A percentile compares a stretch with the other conserved stretches of the same genome.
These are phyloP conservation scores for Agriopis aurantiaria DNA, from an alignment of 2,888 invertebrate genomes.

Conservation along the genomic window DNA sequence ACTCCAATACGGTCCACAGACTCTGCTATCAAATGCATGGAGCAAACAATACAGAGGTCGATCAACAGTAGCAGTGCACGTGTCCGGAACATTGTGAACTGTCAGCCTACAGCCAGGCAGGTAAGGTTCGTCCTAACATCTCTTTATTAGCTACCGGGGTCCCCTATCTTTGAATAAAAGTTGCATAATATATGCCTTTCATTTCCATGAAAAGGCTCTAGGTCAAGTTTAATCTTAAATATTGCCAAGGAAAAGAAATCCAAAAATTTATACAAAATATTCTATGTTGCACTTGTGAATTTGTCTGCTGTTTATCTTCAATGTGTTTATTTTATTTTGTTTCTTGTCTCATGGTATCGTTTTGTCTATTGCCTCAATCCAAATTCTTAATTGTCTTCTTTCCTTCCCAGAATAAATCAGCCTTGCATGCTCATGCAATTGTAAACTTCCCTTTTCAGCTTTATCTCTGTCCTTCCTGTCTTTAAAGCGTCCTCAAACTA, in stretches of 20 bases:
- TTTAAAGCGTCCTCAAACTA: not conserved
- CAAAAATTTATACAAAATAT: not conserved
- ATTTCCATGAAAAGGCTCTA: too few species aligned
- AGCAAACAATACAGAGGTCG: constrained; percentile 59
- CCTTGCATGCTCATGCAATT: too few species aligned
- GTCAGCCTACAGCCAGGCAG: constrained; percentile 63
- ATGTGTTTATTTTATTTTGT: not conserved
- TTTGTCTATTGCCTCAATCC: not conserved
- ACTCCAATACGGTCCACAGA: constrained; percentile 51
- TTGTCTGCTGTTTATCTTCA: not conserved
- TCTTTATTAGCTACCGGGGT: not conserved
- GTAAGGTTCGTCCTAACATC: constrained; percentile 51
- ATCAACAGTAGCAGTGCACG: constrained; percentile 49
- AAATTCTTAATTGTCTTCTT: constrained; percentile 26
- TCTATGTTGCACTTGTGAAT: constrained; percentile 9
- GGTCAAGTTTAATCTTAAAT: not conserved
- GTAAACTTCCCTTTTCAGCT: too few species aligned
- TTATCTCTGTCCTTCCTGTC: too few species aligned
- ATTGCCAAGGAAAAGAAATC: not conserved
- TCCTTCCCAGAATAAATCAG: not conserved
- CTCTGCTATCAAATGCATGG: constrained; percentile 58
- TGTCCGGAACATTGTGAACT: constrained; percentile 33
- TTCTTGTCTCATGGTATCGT: not conserved
- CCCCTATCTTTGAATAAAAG: not conserved
- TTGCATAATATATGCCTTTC: not conserved